A percentile compares a stretch with the other conserved stretches of the same genome.
phyloP scores from a whole-genome alignment of 2,888 invertebrate genomes.

The Drosophila birchii region DNA sequence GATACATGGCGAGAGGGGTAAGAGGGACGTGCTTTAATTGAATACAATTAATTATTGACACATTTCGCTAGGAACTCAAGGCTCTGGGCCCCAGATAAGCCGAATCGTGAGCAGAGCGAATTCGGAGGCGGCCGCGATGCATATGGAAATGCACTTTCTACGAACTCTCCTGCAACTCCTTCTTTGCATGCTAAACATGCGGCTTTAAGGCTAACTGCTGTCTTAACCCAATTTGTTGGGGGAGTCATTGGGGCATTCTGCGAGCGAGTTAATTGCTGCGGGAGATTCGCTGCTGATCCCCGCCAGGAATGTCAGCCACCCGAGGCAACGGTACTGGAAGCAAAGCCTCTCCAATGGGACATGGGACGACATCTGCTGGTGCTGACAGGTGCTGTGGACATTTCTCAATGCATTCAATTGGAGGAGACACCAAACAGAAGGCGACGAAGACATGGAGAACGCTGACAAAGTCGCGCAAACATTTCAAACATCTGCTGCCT shows the following conservation, averaged over 20 bases:
- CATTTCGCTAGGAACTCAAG: slow-evolving; percentile 76
- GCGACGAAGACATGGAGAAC: slow-evolving; percentile 30
- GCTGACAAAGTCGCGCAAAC: slow-evolving; percentile 71
- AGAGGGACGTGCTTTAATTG: slow-evolving; percentile 77
- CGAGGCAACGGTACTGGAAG: slow-evolving; percentile 56
- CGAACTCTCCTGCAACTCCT: slow-evolving; percentile 32
- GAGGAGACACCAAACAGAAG: slow-evolving; percentile 37
- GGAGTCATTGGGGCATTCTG: slow-evolving; percentile 15
- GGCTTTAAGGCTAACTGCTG: slow-evolving; percentile 59
- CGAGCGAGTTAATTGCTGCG: slow-evolving; percentile 32
- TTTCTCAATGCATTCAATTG: slow-evolving; percentile 66
- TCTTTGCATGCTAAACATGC: slow-evolving; percentile 33
- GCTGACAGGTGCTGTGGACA: slow-evolving; percentile 69
- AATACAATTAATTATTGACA: slow-evolving; percentile 84
- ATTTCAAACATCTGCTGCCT: slow-evolving; percentile 71
- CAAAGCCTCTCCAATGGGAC: slow-evolving; percentile 40
- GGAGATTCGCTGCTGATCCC: slow-evolving; percentile 20
- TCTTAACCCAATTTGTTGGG: slow-evolving; percentile 60
- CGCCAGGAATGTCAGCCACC: slow-evolving; percentile 27
- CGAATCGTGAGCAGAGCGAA: slow-evolving; percentile 64
- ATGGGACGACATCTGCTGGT: slow-evolving; percentile 45
- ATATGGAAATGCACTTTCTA: slow-evolving; percentile 74
- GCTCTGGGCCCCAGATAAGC: slow-evolving; percentile 48
- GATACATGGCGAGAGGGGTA: neutral
- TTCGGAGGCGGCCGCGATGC: slow-evolving; percentile 28